These are phyloP conservation scores for Temnopleurus reevesii DNA, from an alignment of 53 echinoderm and acorn worm species.

Conservation along the genomic window DNA sequence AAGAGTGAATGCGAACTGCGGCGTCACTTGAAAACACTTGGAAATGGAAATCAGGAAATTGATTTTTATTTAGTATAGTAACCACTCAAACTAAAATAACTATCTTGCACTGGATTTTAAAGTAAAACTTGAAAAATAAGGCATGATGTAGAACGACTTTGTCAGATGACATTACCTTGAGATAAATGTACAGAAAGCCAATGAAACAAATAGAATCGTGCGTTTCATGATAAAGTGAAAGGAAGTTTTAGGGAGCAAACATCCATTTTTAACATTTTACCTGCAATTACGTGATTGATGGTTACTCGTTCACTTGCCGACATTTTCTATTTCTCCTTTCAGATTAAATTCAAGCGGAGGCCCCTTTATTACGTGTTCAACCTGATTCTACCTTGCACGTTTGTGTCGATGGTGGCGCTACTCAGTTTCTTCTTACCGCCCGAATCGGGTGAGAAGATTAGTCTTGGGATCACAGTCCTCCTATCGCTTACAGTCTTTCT, in stretches of 20 bases:
- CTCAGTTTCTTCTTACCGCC: slow-evolving; percentile 96
- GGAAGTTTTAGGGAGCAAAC: not conserved
- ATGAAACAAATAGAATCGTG: not conserved
- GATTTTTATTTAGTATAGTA: too few relatives aligned
- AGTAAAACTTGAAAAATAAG: too few relatives aligned
- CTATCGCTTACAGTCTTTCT: slow-evolving; percentile 95
- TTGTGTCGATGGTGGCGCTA: slow-evolving; percentile 93
- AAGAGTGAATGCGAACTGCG: too few relatives aligned
- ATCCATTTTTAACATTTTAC: not conserved
- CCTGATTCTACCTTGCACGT: slow-evolving; percentile 89
- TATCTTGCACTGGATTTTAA: too few relatives aligned
- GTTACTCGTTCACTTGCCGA: not conserved
- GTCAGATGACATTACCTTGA: too few relatives aligned
- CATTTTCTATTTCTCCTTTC: not conserved
- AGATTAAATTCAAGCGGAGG: slow-evolving; percentile 82
- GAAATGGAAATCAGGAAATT: too few relatives aligned
- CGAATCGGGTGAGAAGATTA: slow-evolving; percentile 96
- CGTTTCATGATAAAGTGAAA: not conserved
- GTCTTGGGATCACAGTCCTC: slow-evolving; percentile 93
- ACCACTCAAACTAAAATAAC: too few relatives aligned
- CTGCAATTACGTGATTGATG: not conserved
- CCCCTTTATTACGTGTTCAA: slow-evolving; percentile 97
- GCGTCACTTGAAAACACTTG: too few relatives aligned
- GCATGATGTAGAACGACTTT: too few relatives aligned
- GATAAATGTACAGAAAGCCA: too few relatives aligned